Evolutionary conservation across 30 jellyfish, hydroid and myxozoan genomes (phyloP).

Genomic region (Morbakka virulenta): DNA sequence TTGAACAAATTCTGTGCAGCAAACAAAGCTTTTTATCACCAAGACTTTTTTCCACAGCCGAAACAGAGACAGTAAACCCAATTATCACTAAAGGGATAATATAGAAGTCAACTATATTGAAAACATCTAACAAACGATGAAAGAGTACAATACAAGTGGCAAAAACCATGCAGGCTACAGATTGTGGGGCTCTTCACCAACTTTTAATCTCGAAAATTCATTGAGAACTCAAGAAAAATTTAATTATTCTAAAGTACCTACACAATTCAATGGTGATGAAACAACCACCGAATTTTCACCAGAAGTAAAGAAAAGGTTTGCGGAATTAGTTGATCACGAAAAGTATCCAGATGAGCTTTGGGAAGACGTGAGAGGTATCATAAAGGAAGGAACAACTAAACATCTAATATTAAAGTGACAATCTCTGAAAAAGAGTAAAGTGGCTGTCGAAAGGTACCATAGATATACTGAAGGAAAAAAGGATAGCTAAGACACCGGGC

Average conservation of each 20-base stretch:
- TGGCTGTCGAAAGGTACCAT: slow-evolving; percentile 24
- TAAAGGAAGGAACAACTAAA: slow-evolving; percentile 14
- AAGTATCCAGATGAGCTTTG: slow-evolving; percentile 27
- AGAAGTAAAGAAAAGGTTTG: slow-evolving; percentile 21
- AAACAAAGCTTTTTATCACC: background rate
- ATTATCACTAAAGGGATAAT: slow-evolving; percentile 1
- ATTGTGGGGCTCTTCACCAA: slow-evolving; percentile 10
- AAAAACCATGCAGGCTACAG: slow-evolving; percentile 14
- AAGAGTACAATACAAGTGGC: slow-evolving; percentile 1
- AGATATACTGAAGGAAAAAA: slow-evolving; percentile 12
- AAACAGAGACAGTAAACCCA: slow-evolving; percentile 3
- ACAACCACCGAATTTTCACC: slow-evolving; percentile 12
- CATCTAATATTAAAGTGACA: slow-evolving; percentile 17
- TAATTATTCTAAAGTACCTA: slow-evolving; percentile 7
- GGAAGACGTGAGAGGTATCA: slow-evolving; percentile 21
- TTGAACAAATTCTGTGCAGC: background rate
- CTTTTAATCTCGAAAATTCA: slow-evolving; percentile 8
- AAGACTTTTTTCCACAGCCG: background rate
- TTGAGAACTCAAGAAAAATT: background rate
- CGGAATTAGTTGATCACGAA: slow-evolving; percentile 21
- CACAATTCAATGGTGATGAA: slow-evolving; percentile 13
- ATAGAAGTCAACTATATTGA: background rate
- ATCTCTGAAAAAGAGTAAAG: slow-evolving; percentile 14
- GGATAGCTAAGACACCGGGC: slow-evolving; percentile 19
- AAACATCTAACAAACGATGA: slow-evolving; percentile 19